phyloP scores from a whole-genome alignment of 2,888 invertebrate genomes.

The Carcina quercana region DNA sequence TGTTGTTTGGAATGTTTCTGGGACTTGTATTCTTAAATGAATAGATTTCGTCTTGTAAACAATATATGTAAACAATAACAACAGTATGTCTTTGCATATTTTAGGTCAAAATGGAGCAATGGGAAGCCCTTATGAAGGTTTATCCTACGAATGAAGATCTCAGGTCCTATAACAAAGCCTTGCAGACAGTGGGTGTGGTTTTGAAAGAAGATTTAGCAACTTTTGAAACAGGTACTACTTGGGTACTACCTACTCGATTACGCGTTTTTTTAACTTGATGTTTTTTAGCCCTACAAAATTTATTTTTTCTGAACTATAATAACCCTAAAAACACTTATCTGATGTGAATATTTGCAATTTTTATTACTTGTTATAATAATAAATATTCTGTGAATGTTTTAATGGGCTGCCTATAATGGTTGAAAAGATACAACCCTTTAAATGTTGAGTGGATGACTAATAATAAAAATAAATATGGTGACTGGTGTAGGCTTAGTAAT shows the following conservation, averaged over 20 bases:
- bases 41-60: too few relatives aligned
- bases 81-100: too few relatives aligned
- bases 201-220: slow-evolving; percentile 35
- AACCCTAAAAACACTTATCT: background rate
- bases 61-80: too few relatives aligned
- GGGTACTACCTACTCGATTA: background rate
- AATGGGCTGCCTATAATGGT: too few relatives aligned
- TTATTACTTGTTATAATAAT: background rate
- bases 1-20: too few relatives aligned
- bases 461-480: too few relatives aligned
- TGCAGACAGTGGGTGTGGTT: slow-evolving; percentile 28
- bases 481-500: too few relatives aligned
- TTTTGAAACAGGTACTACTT: slow-evolving; percentile 40
- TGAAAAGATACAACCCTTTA: too few relatives aligned
- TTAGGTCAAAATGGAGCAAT: slow-evolving; percentile 37
- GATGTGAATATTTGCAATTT: background rate
- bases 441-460: too few relatives aligned
- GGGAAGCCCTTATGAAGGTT: slow-evolving; percentile 24
- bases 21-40: too few relatives aligned
- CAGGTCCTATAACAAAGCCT: slow-evolving; percentile 25
- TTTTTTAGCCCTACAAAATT: background rate
- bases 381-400: too few relatives aligned
- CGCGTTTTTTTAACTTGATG: background rate
- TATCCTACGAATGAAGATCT: slow-evolving; percentile 19
- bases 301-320: background rate